Evolutionary conservation across 2,797 vertebrate species (phyloP).

Genomic region (Cuculus canorus): DNA sequence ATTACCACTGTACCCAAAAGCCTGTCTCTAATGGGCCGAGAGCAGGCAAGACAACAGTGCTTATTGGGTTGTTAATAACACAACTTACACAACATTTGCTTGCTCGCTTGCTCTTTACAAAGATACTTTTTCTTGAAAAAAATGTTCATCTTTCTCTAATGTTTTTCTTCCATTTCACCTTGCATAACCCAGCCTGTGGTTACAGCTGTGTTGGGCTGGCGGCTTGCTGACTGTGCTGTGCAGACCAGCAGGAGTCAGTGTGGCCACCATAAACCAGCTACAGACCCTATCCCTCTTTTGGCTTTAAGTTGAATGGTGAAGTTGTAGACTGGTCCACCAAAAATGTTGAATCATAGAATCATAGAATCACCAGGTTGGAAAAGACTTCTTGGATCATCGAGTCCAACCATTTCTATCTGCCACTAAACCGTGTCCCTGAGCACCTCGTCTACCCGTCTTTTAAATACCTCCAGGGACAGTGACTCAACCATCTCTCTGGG

Average conservation of each 20-base stretch:
- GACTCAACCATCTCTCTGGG: too few species aligned
- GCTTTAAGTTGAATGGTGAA: neutral
- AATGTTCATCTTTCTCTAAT: neutral
- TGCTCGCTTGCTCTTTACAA: neutral
- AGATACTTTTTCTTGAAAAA: neutral
- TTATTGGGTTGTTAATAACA: constrained; percentile 33
- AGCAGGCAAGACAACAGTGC: neutral
- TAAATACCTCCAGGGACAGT: too few species aligned
- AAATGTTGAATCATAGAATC: too few species aligned
- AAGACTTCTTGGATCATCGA: too few species aligned
- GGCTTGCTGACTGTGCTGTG: neutral
- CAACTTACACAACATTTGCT: constrained; percentile 14
- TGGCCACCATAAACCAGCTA: neutral
- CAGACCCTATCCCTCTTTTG: neutral
- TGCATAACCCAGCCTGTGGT: neutral
- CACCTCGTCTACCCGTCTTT: too few species aligned
- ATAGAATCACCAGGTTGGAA: too few species aligned
- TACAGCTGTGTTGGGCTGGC: neutral
- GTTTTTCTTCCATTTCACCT: neutral
- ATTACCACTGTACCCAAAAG: neutral
- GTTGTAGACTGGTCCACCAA: neutral
- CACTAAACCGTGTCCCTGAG: too few species aligned
- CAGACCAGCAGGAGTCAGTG: rapidly evolving
- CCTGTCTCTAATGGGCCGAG: constrained; percentile 6
- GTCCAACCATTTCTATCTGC: too few species aligned